Base-by-base conservation (phyloP, 2,888 invertebrate species). In the Theodoxus fluviatilis region DNA sequence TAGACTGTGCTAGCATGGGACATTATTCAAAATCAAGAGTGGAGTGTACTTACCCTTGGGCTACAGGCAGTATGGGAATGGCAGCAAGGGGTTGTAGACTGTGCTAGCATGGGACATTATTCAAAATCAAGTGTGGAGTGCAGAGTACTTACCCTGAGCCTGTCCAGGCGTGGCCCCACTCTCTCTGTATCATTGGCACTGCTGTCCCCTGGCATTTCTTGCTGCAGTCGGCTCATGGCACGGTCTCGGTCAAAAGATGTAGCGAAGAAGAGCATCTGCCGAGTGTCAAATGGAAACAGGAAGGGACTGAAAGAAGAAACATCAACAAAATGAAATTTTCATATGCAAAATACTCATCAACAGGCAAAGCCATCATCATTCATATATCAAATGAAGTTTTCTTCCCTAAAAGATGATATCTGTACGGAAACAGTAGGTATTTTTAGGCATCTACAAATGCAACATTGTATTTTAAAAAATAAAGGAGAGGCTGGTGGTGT, bases 271-370 rank as follows among this genome's bases (percentile, higher is more conserved):
- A 99, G 88, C 83, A 98, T 90, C 89, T 98, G 98, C 25, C 98
- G 92, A 63, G 97, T 96, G 87, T 98, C 97, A 89, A 99, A 99
- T 68, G 98, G 97, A 86, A 99, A 94, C 79, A 98, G 90, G 90
- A 99, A 99, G 67, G 98, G 96, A 83, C 94, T 86, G 78, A 25
- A 79, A 67, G 31, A 59, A n/a, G n/a, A n/a, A n/a, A n/a, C n/a
- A n/a, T n/a, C n/a, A n/a, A n/a, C 9, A 40, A 64, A 31, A 1
- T 28, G 31, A 38, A 22, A 4, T 28, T 12, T 59, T 43, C 2
- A 49, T 35, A 7, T 25, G 37, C 40, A 68, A 22, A 35, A 64
- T n/a, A 64, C 59, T 59, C 25, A 59, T 57, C 57, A 57, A 43
- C 9, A 12, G 9, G 18, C 9, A 43, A 43, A 43, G 18, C 9